A percentile compares a stretch with the other conserved stretches of the same genome.
Evolutionary conservation across 1,140 invertebrate species (phyloP).

Genomic region (Melitaea cinxia): DNA sequence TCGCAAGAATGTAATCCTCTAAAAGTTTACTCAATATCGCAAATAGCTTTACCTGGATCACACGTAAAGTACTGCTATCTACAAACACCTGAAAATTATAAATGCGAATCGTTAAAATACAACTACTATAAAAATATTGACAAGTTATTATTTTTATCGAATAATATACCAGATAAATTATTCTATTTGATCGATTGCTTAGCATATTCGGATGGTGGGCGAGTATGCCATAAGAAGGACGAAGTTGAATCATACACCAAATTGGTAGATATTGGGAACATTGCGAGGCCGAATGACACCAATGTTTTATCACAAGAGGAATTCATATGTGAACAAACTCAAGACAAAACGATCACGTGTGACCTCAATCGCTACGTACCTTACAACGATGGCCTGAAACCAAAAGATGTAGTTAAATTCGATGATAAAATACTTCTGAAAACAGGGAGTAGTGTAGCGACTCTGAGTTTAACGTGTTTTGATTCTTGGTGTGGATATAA

Average conservation of each 20-base stretch:
- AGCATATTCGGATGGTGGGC: constrained; percentile 55
- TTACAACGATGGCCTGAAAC: constrained; percentile 42
- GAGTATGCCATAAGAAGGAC: constrained; percentile 63
- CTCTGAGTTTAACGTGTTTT: constrained; percentile 49
- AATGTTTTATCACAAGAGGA: constrained; percentile 65
- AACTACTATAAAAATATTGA: constrained; percentile 61
- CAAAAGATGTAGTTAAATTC: constrained; percentile 42
- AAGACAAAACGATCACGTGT: constrained; percentile 50
- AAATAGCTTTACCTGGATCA: constrained; percentile 42
- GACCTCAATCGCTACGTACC: constrained; percentile 57
- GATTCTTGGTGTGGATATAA: constrained; percentile 62
- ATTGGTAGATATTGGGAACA: constrained; percentile 55
- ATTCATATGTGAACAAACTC: constrained; percentile 63
- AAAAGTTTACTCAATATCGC: constrained; percentile 52
- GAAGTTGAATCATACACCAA: constrained; percentile 50
- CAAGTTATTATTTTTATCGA: constrained; percentile 61
- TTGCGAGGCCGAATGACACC: constrained; percentile 53
- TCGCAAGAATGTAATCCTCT: constrained; percentile 42
- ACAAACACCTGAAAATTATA: constrained; percentile 36
- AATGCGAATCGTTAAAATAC: constrained; percentile 58
- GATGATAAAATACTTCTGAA: constrained; percentile 54
- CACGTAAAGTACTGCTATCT: constrained; percentile 50
- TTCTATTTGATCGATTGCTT: constrained; percentile 70
- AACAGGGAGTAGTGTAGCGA: constrained; percentile 42
- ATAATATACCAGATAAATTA: constrained; percentile 53